A percentile compares a stretch with the other conserved stretches of the same genome.
phyloP scores from a whole-genome alignment of 2,888 invertebrate genomes.

The Nomada goodeniana region DNA sequence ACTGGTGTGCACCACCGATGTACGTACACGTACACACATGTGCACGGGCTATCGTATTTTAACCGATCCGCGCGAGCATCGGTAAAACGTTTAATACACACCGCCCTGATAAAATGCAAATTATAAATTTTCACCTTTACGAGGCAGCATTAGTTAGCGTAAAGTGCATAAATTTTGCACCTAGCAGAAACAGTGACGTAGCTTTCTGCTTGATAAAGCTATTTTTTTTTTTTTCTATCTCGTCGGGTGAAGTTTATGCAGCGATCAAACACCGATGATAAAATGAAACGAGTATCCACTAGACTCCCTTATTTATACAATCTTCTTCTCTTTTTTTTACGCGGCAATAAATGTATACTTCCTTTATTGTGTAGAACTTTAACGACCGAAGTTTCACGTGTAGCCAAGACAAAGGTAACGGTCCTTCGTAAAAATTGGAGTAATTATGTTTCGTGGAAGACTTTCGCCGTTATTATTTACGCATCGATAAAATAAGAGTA shows the following conservation, averaged over 20 bases:
- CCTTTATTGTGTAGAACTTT: not conserved
- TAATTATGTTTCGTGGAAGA: not conserved
- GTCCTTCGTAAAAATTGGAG: too few species aligned
- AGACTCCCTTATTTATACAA: not conserved
- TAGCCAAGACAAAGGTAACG: not conserved
- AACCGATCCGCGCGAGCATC: constrained; percentile 1
- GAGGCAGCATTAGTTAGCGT: too few species aligned
- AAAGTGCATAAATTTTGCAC: not conserved
- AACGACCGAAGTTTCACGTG: not conserved
- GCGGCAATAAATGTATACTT: too few species aligned
- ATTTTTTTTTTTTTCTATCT: not conserved
- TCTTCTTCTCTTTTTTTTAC: not conserved
- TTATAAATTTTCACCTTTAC: not conserved
- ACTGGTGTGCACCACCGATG: not conserved
- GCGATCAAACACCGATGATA: not conserved
- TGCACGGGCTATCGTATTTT: constrained; percentile 18
- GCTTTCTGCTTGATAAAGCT: not conserved
- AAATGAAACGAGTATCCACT: not conserved
- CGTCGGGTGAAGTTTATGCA: not conserved
- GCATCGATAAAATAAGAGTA: not conserved
- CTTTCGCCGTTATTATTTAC: not conserved
- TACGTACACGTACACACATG: too few species aligned
- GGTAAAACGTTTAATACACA: not conserved
- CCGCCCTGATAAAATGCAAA: not conserved
- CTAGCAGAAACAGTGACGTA: not conserved